phyloP scores from a whole-genome alignment of 2,797 vertebrate genomes.

The Chrysocyon brachyurus region DNA sequence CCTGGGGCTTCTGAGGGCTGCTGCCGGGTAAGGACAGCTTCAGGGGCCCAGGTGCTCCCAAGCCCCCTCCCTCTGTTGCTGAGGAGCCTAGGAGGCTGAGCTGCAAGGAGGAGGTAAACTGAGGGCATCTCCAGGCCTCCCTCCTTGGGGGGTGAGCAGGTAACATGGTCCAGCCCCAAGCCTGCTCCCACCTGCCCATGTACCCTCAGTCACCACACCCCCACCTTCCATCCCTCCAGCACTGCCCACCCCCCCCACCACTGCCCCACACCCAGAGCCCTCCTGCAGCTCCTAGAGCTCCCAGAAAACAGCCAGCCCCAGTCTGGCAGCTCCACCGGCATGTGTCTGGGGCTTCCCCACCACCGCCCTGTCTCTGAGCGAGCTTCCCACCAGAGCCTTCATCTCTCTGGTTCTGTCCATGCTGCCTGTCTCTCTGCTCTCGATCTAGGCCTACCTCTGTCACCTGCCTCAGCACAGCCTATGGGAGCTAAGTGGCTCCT shows the following conservation, averaged over 20 bases:
- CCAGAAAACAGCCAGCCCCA: neutral
- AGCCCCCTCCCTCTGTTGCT: too few species aligned
- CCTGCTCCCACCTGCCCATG: neutral
- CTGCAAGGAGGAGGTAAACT: neutral
- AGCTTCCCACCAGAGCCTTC: neutral
- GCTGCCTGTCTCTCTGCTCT: neutral
- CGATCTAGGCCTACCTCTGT: neutral
- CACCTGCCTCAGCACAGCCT: slow-evolving; percentile 1
- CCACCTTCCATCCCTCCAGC: neutral
- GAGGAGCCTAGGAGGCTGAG: neutral
- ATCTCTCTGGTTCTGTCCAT: neutral
- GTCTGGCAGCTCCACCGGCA: neutral
- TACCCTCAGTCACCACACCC: neutral
- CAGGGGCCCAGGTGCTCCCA: neutral
- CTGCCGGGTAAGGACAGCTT: neutral
- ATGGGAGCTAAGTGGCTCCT: neutral
- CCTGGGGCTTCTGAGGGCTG: neutral
- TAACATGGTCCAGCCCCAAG: neutral
- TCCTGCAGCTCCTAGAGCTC: neutral
- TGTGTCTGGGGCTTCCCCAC: neutral
- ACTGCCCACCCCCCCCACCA: rapidly evolving
- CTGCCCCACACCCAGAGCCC: rapidly evolving
- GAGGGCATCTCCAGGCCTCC: neutral
- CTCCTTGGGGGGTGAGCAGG: neutral
- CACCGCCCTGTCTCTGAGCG: neutral